Conservation (phyloP, 2,797 vertebrate genomes). For the Eulemur albifrons region DNA sequence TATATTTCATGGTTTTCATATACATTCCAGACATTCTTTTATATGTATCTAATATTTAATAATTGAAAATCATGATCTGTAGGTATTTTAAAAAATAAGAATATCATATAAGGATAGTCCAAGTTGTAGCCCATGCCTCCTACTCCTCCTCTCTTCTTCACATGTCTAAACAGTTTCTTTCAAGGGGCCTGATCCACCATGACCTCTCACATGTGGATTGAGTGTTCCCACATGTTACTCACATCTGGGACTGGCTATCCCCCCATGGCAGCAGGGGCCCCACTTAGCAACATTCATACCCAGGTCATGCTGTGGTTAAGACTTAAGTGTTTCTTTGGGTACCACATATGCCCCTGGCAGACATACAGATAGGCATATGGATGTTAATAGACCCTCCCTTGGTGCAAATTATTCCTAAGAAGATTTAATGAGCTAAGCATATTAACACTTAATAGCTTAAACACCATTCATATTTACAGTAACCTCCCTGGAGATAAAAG, state of each 20-base stretch:
- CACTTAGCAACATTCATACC: neutral
- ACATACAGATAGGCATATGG: constrained; percentile 21
- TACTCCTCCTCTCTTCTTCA: neutral
- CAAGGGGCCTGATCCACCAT: neutral
- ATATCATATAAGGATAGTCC: neutral
- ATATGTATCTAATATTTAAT: neutral
- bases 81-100: constrained; percentile 1
- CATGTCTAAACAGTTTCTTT: neutral
- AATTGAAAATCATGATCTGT: constrained; percentile 18
- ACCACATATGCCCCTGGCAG: neutral
- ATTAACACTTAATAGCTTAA: constrained; percentile 50
- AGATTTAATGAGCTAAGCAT: constrained; percentile 47
- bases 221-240: neutral
- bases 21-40: neutral
- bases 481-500: constrained; percentile 55
- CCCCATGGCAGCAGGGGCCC: neutral
- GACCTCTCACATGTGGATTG: neutral
- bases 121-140: neutral
- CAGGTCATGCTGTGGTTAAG: neutral
- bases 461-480: constrained; percentile 56
- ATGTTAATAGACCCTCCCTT: constrained; percentile 47
- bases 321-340: neutral
- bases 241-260: neutral
- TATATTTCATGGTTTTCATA: neutral
- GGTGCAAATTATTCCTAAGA: constrained; percentile 47